Percentiles rank a stretch among this genome's conserved stretches.
Conservation (phyloP, 2,888 invertebrate species). For the Luperina nickerlii region DNA sequence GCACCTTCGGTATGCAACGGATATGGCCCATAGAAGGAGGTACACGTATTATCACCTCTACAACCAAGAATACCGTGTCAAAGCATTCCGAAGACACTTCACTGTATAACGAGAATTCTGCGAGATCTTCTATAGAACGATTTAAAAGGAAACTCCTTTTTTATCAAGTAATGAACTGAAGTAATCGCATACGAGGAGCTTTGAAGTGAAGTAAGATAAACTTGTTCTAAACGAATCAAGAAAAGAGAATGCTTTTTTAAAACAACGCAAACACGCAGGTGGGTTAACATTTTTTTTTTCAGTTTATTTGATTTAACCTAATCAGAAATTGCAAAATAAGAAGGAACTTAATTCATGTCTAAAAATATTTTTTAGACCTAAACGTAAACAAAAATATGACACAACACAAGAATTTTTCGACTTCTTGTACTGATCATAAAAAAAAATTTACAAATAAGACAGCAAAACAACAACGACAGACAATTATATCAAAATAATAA, state of each 20-base stretch:
- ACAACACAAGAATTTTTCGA: not conserved
- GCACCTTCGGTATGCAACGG: slow-evolving; percentile 36
- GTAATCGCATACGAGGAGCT: not conserved
- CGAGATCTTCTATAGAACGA: slow-evolving; percentile 5
- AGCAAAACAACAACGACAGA: not conserved
- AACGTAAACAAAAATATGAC: not conserved
- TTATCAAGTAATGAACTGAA: slow-evolving; percentile 21
- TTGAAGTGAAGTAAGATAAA: slow-evolving; percentile 8
- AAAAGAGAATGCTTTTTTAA: not conserved
- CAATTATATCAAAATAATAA: slow-evolving; percentile 7
- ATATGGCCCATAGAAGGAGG: slow-evolving; percentile 46
- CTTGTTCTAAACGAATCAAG: not conserved
- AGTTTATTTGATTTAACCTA: not conserved
- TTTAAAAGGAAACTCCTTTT: slow-evolving; percentile 38
- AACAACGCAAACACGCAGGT: not conserved
- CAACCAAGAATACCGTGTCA: slow-evolving; percentile 38
- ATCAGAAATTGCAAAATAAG: not conserved
- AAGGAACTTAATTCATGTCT: not conserved
- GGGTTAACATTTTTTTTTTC: not conserved
- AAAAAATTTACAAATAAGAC: not conserved
- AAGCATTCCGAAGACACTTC: slow-evolving; percentile 36
- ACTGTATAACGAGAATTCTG: slow-evolving; percentile 31
- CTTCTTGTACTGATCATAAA: not conserved
- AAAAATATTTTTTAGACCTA: not conserved
- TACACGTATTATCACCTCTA: slow-evolving; percentile 46